Percentiles rank a stretch among this genome's conserved stretches.
Conservation (phyloP, 2,888 invertebrate species). For the Eurytoma adleriae region DNA sequence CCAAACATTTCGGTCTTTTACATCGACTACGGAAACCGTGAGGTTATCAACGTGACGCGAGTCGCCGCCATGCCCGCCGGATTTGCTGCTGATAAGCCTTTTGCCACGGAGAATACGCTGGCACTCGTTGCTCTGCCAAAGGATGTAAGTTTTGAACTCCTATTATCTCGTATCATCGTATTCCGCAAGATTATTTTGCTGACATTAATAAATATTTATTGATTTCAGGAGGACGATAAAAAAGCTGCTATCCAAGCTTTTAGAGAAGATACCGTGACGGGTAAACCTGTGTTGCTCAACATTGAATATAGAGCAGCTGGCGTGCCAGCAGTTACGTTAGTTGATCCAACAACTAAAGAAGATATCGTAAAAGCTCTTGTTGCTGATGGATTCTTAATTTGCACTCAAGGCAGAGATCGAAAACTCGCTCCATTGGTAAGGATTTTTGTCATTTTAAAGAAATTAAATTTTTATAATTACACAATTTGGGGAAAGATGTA, state of each 20-base stretch:
- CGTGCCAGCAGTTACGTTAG: conserved; percentile 79
- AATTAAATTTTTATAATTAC: not conserved
- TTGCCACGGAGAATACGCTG: conserved; percentile 91
- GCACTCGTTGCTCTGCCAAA: conserved; percentile 90
- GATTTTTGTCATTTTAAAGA: too few species aligned
- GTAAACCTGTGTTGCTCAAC: conserved; percentile 88
- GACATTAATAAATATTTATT: not conserved
- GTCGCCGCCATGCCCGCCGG: conserved; percentile 90
- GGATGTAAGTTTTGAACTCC: conserved; percentile 82
- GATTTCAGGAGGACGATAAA: conserved; percentile 83
- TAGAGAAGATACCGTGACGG: conserved; percentile 79
- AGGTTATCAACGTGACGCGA: conserved; percentile 83
- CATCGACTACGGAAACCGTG: conserved; percentile 97
- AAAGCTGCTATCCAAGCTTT: conserved; percentile 84
- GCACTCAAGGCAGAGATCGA: conserved; percentile 88
- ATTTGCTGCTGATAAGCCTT: conserved; percentile 85
- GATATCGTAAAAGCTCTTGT: conserved; percentile 89
- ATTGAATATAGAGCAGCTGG: conserved; percentile 84
- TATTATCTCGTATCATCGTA: conserved; percentile 63
- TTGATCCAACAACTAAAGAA: conserved; percentile 80
- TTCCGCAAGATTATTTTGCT: not conserved
- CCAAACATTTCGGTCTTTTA: conserved; percentile 89
- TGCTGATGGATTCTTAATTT: conserved; percentile 89
- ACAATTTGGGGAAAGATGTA: not conserved
- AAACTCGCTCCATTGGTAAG: conserved; percentile 86